Percentiles rank a stretch among this genome's conserved stretches.
Conservation (phyloP, 2,888 invertebrate genomes). For the Chirona hameri region DNA sequence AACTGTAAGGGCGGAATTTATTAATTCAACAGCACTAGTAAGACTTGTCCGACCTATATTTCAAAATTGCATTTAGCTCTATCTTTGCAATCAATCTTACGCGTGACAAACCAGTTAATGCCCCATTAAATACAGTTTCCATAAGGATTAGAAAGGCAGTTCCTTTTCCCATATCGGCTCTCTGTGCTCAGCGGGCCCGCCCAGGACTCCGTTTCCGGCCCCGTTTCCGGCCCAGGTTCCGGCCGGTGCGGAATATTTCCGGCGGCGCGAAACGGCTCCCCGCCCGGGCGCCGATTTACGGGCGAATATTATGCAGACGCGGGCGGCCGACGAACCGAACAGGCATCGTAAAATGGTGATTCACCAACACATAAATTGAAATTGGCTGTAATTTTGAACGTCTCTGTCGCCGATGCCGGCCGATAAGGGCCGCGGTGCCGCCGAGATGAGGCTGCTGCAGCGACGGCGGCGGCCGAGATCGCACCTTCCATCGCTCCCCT, state of each 20-base stretch:
- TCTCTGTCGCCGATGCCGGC: not conserved
- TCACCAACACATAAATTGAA: conserved; percentile 25
- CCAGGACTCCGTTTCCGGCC: not conserved
- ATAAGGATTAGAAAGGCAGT: too few species aligned
- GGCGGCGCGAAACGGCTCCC: not conserved
- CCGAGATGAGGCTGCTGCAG: not conserved
- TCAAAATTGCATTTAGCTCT: not conserved
- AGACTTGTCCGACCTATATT: not conserved
- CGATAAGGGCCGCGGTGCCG: not conserved
- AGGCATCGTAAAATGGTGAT: conserved; percentile 10
- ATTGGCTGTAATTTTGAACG: conserved; percentile 26
- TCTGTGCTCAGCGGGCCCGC: too few species aligned
- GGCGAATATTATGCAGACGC: conserved; percentile 12
- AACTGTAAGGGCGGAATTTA: not conserved
- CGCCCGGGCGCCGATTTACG: not conserved
- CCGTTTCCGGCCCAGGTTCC: not conserved
- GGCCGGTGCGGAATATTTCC: not conserved
- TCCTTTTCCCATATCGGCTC: too few species aligned
- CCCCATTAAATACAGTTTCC: too few species aligned
- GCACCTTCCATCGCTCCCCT: not conserved
- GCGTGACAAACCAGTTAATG: too few species aligned
- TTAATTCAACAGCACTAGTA: not conserved
- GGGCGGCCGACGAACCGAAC: not conserved
- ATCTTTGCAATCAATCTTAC: not conserved
- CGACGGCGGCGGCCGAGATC: not conserved